phyloP scores from a whole-genome alignment of 2,888 invertebrate genomes.

The Maniola hyperantus region DNA sequence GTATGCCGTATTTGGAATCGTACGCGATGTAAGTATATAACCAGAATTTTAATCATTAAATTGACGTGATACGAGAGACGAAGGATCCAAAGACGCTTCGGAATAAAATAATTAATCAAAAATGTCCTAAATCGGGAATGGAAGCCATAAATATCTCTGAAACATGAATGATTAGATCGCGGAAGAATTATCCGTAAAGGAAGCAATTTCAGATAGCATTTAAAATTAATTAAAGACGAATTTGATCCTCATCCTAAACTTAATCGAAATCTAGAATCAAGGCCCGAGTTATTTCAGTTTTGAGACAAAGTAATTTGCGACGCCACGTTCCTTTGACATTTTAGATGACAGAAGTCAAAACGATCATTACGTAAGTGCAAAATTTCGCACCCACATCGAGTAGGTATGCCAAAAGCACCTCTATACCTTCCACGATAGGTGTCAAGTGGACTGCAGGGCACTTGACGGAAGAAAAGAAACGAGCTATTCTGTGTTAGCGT shows the following conservation, averaged over 20 bases:
- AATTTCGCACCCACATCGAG: slow-evolving; percentile 30
- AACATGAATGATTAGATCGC: slow-evolving; percentile 2
- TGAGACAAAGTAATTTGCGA: slow-evolving; percentile 46
- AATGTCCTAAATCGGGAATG: not conserved
- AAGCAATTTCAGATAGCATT: slow-evolving; percentile 14
- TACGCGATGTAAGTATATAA: too few species aligned
- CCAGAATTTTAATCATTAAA: too few species aligned
- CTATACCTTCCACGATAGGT: slow-evolving; percentile 36
- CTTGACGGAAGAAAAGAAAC: slow-evolving; percentile 29
- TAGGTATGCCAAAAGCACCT: slow-evolving; percentile 36
- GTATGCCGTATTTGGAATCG: too few species aligned
- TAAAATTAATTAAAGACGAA: slow-evolving; percentile 11
- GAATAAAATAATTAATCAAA: not conserved
- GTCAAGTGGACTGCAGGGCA: slow-evolving; percentile 19
- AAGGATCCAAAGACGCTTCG: not conserved
- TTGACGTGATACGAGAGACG: too few species aligned
- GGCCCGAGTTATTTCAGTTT: not conserved
- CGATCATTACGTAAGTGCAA: slow-evolving; percentile 35
- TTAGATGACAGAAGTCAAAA: slow-evolving; percentile 32
- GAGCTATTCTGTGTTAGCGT: slow-evolving; percentile 54
- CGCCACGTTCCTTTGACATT: slow-evolving; percentile 38
- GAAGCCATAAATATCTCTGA: not conserved
- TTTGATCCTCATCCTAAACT: not conserved
- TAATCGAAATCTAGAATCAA: slow-evolving; percentile 18
- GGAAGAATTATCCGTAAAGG: slow-evolving; percentile 11